Conservation (phyloP, 2,797 vertebrate genomes). For the Petrocephalus schoutedeni region DNA sequence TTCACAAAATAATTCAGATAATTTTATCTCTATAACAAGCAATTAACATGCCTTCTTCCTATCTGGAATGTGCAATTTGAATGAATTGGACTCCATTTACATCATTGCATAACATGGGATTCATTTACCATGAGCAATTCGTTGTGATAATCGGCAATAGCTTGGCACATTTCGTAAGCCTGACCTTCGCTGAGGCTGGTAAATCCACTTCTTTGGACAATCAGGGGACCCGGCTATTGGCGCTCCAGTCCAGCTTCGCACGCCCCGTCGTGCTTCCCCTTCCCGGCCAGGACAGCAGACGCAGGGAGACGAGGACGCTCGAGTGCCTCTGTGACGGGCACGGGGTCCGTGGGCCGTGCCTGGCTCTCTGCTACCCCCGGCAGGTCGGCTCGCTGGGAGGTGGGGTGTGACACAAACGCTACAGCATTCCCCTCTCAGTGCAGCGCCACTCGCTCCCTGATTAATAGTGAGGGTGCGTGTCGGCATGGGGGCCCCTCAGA, state of each 20-base stretch:
- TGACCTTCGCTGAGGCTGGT: not conserved
- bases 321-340: not conserved
- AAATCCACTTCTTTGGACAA: not conserved
- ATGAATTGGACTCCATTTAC: not conserved
- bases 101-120: not conserved
- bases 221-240: not conserved
- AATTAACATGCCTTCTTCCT: not conserved
- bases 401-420: not conserved
- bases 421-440: not conserved
- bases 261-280: not conserved
- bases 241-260: not conserved
- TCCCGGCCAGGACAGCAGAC: not conserved
- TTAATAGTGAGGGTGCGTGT: constrained; percentile 76
- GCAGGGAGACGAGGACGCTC: not conserved
- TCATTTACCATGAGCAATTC: not conserved
- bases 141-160: not conserved
- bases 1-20: not conserved
- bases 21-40: not conserved
- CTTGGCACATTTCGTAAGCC: not conserved
- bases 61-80: not conserved
- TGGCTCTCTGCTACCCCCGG: not conserved
- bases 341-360: not conserved
- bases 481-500: constrained; percentile 69
- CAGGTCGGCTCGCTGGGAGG: not conserved
- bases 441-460: constrained; percentile 44